These are phyloP conservation scores for Agrypnus murinus DNA, from an alignment of 2,888 invertebrate species.

Conservation along the genomic window DNA sequence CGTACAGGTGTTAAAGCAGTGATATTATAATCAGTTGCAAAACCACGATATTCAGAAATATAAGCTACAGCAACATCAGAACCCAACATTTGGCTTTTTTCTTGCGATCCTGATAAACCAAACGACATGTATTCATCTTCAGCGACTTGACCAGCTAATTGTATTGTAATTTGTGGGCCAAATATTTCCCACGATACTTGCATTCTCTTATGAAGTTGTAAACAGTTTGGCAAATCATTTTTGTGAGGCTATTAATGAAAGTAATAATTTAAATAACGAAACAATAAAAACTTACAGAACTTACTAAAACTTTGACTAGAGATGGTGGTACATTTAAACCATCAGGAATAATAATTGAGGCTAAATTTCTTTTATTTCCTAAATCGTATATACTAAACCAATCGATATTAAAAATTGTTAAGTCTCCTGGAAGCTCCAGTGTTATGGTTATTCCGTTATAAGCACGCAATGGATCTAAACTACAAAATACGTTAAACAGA, in stretches of 20 bases:
- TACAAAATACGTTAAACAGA: slow-evolving; percentile 62
- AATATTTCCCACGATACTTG: slow-evolving; percentile 94
- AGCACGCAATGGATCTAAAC: slow-evolving; percentile 84
- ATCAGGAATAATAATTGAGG: slow-evolving; percentile 85
- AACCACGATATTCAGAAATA: slow-evolving; percentile 82
- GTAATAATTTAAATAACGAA: neutral
- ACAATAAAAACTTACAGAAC: slow-evolving; percentile 47
- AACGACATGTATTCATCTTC: slow-evolving; percentile 91
- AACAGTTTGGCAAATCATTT: slow-evolving; percentile 85
- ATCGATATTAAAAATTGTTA: slow-evolving; percentile 86
- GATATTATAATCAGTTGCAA: slow-evolving; percentile 88
- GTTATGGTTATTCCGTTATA: slow-evolving; percentile 84
- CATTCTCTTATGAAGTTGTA: slow-evolving; percentile 87
- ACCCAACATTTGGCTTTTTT: slow-evolving; percentile 86
- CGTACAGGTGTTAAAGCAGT: slow-evolving; percentile 85
- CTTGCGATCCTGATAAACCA: slow-evolving; percentile 86
- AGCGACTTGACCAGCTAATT: slow-evolving; percentile 84
- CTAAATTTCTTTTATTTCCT: slow-evolving; percentile 79
- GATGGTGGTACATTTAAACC: slow-evolving; percentile 91
- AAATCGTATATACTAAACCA: slow-evolving; percentile 90
- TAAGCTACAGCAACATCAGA: slow-evolving; percentile 88
- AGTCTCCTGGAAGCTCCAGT: slow-evolving; percentile 86
- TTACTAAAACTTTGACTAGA: slow-evolving; percentile 76
- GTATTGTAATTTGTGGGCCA: slow-evolving; percentile 89
- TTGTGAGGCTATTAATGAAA: slow-evolving; percentile 75